These are phyloP conservation scores for Criorhina ranunculi DNA, from an alignment of 2,888 invertebrate genomes.

Conservation along the genomic window DNA sequence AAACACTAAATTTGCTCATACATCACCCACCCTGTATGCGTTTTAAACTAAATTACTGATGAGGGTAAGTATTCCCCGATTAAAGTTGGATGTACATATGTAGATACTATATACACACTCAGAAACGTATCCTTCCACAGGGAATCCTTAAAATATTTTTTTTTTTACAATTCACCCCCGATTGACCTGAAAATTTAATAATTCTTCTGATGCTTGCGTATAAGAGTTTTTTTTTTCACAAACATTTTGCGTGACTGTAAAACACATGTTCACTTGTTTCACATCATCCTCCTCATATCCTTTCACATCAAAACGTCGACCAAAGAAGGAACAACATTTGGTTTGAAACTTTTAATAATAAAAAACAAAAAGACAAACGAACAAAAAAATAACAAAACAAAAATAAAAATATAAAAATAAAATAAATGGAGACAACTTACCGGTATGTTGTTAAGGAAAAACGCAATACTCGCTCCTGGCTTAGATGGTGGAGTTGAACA, in stretches of 20 bases:
- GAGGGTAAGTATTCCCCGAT: too few species aligned
- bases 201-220: not conserved
- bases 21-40: too few species aligned
- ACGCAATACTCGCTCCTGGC: slow-evolving; percentile 89
- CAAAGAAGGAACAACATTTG: slow-evolving; percentile 26
- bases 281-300: slow-evolving; percentile 1
- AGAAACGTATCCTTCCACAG: too few species aligned
- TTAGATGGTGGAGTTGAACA: slow-evolving; percentile 89
- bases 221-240: slow-evolving; percentile 7
- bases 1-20: too few species aligned
- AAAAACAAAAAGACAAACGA: slow-evolving; percentile 17
- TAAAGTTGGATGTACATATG: too few species aligned
- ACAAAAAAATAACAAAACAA: slow-evolving; percentile 11
- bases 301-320: slow-evolving; percentile 1
- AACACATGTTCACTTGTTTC: slow-evolving; percentile 47
- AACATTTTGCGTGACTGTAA: slow-evolving; percentile 28
- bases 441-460: slow-evolving; percentile 89
- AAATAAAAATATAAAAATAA: slow-evolving; percentile 20
- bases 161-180: not conserved
- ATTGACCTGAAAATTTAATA: not conserved
- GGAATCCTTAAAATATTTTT: not conserved
- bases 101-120: too few species aligned
- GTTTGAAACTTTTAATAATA: slow-evolving; percentile 51
- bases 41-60: too few species aligned
- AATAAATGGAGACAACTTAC: slow-evolving; percentile 85